Evolutionary conservation across 2,888 invertebrate species (phyloP), one percentile per base, ranked within the genome.

Genomic region (Molanna angustata): DNA sequence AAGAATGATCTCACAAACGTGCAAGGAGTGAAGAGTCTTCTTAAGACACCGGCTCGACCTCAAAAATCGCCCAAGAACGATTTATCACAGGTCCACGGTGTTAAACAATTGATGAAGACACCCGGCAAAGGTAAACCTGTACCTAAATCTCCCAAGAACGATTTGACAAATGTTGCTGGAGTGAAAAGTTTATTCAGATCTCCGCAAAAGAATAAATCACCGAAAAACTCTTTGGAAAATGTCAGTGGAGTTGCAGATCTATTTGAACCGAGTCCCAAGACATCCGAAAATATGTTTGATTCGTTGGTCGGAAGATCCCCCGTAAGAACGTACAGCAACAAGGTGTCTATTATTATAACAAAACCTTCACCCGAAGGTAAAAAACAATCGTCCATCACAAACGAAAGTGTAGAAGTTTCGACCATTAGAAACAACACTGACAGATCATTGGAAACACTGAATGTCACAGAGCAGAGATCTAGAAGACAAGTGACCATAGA

Each of bases 191-290:
- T 42, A 17, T 37, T 44, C 16, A 35, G 2, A 31, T 17, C 45
- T 39, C 51, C 51, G 11, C 6, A 14, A 18, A n/a, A n/a, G n/a
- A n/a, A n/a, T 13, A 51, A 62, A 61, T 0, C 27, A 69, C 55
- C 45, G 1, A 52, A 56, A 3, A 62, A 63, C 20, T 62, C 64
- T 13, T 57, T 61, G 7, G 61, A 62, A 31, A 66, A 74, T 53
- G 59, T 74, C 11, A 74, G 73, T 53, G 75, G 74, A 0, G 64
- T 76, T 0, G 71, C 70, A 31, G 68, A 69, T 49, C 51, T 76
- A 1, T 70, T 71, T 39, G 18, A 21, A 18, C 6, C 11, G 27
- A 41, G 21, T 17, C 41, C 14, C 9, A 44, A 37, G 13, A 3
- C 20, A 3, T 40, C 45, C 11, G 51, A 40, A 37, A 51, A 44